Conservation (phyloP, 2,113 vertebrate genomes). For the Salvelinus sp. region DNA sequence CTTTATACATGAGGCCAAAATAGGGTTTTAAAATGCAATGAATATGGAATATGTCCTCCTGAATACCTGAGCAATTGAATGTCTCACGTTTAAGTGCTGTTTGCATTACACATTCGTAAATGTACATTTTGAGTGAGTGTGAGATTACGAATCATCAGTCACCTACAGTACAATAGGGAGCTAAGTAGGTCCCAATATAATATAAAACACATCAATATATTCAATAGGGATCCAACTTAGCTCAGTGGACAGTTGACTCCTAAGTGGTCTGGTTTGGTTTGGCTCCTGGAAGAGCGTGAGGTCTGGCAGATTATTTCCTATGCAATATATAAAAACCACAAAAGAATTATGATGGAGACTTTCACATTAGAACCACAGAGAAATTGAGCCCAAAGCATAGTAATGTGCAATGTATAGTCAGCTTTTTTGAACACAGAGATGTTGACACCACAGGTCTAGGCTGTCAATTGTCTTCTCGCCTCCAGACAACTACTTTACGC, state of each 20-base stretch:
- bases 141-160: neutral
- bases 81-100: neutral
- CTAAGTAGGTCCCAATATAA: neutral
- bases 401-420: too few species aligned
- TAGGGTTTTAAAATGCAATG: neutral
- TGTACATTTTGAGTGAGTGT: neutral
- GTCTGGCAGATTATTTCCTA: too few species aligned
- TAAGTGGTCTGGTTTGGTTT: too few species aligned
- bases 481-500: too few species aligned
- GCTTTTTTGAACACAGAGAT: too few species aligned
- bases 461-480: too few species aligned
- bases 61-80: too few species aligned
- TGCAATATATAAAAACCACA: too few species aligned
- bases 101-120: neutral
- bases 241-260: too few species aligned
- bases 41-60: neutral
- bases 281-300: too few species aligned
- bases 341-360: too few species aligned
- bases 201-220: neutral
- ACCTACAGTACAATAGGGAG: neutral
- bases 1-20: neutral
- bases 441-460: neutral
- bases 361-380: neutral
- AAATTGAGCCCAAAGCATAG: neutral
- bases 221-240: too few species aligned